Conservation (phyloP, 2,797 vertebrate species). For the Thamnophis elegans region DNA sequence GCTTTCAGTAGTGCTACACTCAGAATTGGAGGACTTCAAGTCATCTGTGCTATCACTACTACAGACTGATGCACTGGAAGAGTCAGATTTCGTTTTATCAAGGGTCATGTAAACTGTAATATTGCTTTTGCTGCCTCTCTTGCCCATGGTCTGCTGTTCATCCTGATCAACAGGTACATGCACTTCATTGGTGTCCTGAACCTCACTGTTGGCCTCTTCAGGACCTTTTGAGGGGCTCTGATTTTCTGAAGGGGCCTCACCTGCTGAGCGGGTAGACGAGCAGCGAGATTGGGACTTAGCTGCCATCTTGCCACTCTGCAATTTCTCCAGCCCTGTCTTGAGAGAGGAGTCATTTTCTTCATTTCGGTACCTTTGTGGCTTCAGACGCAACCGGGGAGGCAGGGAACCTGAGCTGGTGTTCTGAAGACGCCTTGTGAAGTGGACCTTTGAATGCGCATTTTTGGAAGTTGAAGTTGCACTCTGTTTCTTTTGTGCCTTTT, state of each 20-base stretch:
- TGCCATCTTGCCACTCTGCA: slow-evolving; percentile 79
- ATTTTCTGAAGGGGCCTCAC: slow-evolving; percentile 80
- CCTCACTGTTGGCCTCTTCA: slow-evolving; percentile 77
- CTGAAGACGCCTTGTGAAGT: slow-evolving; percentile 92
- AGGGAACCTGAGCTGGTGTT: slow-evolving; percentile 85
- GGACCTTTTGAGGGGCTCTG: slow-evolving; percentile 78
- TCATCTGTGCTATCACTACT: slow-evolving; percentile 88
- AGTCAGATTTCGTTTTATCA: slow-evolving; percentile 84
- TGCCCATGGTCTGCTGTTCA: slow-evolving; percentile 78
- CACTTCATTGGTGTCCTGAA: slow-evolving; percentile 76
- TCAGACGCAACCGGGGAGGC: slow-evolving; percentile 88
- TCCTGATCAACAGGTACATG: slow-evolving; percentile 79
- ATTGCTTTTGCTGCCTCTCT: slow-evolving; percentile 82
- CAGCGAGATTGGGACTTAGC: slow-evolving; percentile 82
- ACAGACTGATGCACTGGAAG: slow-evolving; percentile 85
- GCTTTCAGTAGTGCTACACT: slow-evolving; percentile 90
- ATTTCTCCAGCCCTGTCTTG: slow-evolving; percentile 85
- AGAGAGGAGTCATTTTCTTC: slow-evolving; percentile 89
- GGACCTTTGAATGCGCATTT: slow-evolving; percentile 87
- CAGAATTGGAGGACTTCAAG: slow-evolving; percentile 86
- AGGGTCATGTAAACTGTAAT: slow-evolving; percentile 87
- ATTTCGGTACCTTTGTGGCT: slow-evolving; percentile 96
- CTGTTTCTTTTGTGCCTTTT: slow-evolving; percentile 84
- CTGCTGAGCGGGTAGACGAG: slow-evolving; percentile 79
- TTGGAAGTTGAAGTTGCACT: slow-evolving; percentile 81